Percentiles rank a stretch among this genome's conserved stretches.
These are phyloP conservation scores for Ceramica pisi DNA, from an alignment of 2,888 invertebrate species.

Conservation along the genomic window DNA sequence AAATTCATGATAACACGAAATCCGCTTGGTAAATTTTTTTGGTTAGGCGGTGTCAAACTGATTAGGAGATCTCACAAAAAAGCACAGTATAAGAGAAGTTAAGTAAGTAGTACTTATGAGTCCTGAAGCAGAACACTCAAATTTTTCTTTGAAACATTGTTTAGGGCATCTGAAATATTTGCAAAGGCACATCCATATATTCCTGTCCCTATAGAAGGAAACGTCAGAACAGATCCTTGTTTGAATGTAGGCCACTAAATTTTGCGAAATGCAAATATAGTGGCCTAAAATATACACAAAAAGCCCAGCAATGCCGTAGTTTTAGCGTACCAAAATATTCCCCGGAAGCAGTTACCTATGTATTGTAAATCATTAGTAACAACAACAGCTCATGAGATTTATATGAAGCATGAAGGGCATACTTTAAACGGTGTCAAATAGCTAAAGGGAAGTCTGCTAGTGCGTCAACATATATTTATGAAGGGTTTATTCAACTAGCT, in stretches of 20 bases:
- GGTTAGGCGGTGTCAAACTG: background rate
- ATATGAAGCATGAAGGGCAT: no score
- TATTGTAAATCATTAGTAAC: slow-evolving; percentile 11
- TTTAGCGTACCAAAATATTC: slow-evolving; percentile 21
- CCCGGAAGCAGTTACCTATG: background rate
- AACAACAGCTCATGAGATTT: background rate
- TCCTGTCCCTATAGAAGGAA: background rate
- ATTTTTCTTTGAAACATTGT: background rate
- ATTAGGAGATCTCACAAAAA: background rate
- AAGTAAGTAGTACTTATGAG: no score
- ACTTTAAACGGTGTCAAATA: background rate
- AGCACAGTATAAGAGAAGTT: no score
- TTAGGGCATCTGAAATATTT: background rate
- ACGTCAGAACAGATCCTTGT: slow-evolving; percentile 34
- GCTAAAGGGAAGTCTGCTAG: background rate
- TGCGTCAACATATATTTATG: no score
- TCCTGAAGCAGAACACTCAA: background rate
- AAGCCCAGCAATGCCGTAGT: background rate
- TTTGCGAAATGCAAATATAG: slow-evolving; percentile 26
- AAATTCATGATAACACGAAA: slow-evolving; percentile 28
- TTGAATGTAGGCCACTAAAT: slow-evolving; percentile 43
- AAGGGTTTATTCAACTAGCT: no score
- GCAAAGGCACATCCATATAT: no score
- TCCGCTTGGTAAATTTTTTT: background rate
- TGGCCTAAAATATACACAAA: slow-evolving; percentile 23